Percentiles rank a stretch among this genome's conserved stretches.
These are phyloP conservation scores for Mus spretus DNA, from an alignment of 2,797 vertebrate genomes.

Conservation along the genomic window DNA sequence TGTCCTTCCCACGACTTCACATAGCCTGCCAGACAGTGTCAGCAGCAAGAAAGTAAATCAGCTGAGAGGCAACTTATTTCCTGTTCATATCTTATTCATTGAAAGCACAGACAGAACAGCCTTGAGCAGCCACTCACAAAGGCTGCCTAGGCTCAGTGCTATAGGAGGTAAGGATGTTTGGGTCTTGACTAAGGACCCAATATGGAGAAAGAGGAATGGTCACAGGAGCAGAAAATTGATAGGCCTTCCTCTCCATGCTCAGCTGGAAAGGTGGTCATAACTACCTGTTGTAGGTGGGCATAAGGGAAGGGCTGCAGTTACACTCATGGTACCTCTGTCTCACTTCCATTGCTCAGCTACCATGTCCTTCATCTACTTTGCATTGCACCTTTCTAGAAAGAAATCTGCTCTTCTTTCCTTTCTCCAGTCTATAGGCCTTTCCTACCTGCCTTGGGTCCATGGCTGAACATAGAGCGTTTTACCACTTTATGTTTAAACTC, in stretches of 20 bases:
- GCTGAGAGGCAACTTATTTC: not conserved
- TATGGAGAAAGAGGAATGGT: not conserved
- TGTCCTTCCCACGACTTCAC: not conserved
- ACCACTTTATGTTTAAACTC: not conserved
- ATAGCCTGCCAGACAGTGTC: not conserved
- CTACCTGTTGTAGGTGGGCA: not conserved
- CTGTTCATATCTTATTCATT: not conserved
- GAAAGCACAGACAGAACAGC: not conserved
- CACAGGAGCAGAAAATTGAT: not conserved
- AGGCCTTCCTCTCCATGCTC: not conserved
- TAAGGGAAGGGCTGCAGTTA: not conserved
- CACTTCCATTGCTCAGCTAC: not conserved
- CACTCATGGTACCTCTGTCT: rapidly evolving
- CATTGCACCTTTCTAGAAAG: not conserved
- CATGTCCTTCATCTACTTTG: not conserved
- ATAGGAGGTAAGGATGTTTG: not conserved
- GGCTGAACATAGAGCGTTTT: not conserved
- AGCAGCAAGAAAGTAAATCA: not conserved
- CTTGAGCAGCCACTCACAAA: not conserved
- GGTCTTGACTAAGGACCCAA: not conserved
- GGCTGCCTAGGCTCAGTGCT: not conserved
- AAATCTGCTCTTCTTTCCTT: not conserved
- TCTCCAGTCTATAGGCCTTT: too few relatives aligned
- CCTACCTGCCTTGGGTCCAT: not conserved
- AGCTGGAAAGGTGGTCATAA: not conserved